Conservation (phyloP, 2,113 vertebrate genomes). For the Crotalus viridis region DNA sequence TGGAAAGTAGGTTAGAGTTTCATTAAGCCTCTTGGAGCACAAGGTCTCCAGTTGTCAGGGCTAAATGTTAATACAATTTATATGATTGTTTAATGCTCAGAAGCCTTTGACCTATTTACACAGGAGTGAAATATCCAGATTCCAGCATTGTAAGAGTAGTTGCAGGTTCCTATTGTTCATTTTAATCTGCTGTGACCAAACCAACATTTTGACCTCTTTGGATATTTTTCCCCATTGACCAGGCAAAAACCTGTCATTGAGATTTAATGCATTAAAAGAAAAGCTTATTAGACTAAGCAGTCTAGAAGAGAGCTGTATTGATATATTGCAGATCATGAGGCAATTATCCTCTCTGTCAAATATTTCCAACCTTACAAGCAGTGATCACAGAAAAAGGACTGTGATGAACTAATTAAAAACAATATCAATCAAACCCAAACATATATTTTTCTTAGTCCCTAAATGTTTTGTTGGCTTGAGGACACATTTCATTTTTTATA, state of each 20-base stretch:
- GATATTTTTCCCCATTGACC: background rate
- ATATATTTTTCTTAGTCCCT: background rate
- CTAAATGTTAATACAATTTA: conserved; percentile 34
- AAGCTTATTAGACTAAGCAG: background rate
- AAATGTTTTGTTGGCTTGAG: background rate
- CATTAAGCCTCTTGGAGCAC: background rate
- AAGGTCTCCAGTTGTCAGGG: background rate
- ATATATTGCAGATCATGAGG: conserved; percentile 48
- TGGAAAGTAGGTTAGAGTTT: conserved; percentile 8
- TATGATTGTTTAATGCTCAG: background rate
- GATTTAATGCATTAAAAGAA: background rate
- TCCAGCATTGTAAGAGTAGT: background rate
- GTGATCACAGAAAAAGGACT: background rate
- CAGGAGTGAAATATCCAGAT: conserved; percentile 19
- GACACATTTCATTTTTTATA: background rate
- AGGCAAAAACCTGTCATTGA: background rate
- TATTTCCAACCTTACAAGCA: conserved; percentile 17
- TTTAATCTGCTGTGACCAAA: background rate
- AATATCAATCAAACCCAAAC: background rate
- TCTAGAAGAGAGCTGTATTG: conserved; percentile 35
- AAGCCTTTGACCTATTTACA: conserved; percentile 38
- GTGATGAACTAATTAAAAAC: background rate
- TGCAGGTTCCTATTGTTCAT: background rate
- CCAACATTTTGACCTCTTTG: background rate
- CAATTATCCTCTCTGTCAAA: conserved; percentile 24